Base-by-base conservation (phyloP, 2,113 vertebrate genomes). In the Hystrix cristata region DNA sequence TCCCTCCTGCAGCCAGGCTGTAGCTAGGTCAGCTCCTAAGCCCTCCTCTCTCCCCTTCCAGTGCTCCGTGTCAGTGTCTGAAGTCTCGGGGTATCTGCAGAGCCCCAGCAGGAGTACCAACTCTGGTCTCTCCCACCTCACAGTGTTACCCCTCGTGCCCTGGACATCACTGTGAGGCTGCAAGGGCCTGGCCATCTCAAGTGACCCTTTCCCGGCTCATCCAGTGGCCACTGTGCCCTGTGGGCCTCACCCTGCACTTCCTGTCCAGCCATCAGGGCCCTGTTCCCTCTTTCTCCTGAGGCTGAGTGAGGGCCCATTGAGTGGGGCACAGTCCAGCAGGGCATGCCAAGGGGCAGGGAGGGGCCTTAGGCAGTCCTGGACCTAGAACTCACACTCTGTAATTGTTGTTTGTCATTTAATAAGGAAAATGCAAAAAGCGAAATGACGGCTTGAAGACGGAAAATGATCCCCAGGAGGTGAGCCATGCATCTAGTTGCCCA, bases 391-490 rank as follows among this genome's bases (percentile, higher is more conserved):
- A 85, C 29, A 72, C 89, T 31, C 1, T 0, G 1, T 87, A 3
- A 87, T 31, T 94, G 74, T 2, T 43, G 19, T 67, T 18, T 74
- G 27, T 96, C 43, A 74, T 90, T 96, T 93, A 93, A 98, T n/a
- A 95, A 99, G 99, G 99, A 95, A 99, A 99, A 98, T 99, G 99
- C 94, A 99, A 99, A 98, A 99, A 99, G 93, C 99, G 99, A 64
- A 99, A 99, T 2, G 99, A 99, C 7, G 99, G 99, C 81, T 98
- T 99, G 98, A 99, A 99, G 98, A 98, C 99, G 98, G 99, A 99
- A 96, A 99, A 99, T 5, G 99, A 99, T 95, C 99, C 99, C 67
- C 99, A 99, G 98, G 99, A 99, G 99, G 99, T 99, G 97, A 99
- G 98, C 97, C 4, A 12, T 1, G 4, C 23, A 23, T 76, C 79